These are phyloP conservation scores for Crotalus helleri DNA, from an alignment of 2,113 vertebrate genomes.

Conservation along the genomic window DNA sequence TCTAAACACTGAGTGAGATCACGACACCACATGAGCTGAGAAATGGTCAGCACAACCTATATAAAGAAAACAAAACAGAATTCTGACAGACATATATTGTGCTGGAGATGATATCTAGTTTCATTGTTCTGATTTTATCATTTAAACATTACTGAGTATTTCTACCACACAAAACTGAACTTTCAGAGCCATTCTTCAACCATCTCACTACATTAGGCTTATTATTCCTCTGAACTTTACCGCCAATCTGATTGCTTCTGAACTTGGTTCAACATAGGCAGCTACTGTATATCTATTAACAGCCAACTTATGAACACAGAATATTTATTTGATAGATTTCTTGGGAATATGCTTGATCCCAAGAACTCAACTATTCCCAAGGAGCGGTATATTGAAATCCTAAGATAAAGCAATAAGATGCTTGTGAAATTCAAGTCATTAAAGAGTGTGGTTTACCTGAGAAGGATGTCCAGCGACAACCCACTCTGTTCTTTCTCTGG, in stretches of 20 bases:
- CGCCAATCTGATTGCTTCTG: background rate
- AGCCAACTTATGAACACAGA: background rate
- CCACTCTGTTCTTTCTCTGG: constrained; percentile 71
- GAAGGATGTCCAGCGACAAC: constrained; percentile 79
- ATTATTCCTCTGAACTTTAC: background rate
- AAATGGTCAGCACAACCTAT: constrained; percentile 82
- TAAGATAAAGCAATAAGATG: background rate
- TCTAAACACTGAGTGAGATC: constrained; percentile 78
- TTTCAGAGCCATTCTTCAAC: background rate
- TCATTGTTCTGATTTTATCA: background rate
- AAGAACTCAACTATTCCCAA: background rate
- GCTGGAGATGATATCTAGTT: background rate
- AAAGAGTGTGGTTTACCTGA: constrained; percentile 65
- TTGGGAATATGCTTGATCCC: background rate
- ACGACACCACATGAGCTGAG: constrained; percentile 84
- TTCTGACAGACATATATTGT: background rate
- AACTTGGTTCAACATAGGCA: background rate
- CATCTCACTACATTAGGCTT: background rate
- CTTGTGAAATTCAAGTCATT: background rate
- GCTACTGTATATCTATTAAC: background rate
- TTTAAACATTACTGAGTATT: background rate
- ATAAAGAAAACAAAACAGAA: constrained; percentile 5
- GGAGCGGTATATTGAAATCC: background rate
- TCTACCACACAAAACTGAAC: background rate
- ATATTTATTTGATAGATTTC: background rate